Percentiles rank a stretch among this genome's conserved stretches.
These are phyloP conservation scores for Geotrypetes seraphini DNA, from an alignment of 2,797 vertebrate genomes.

Conservation along the genomic window DNA sequence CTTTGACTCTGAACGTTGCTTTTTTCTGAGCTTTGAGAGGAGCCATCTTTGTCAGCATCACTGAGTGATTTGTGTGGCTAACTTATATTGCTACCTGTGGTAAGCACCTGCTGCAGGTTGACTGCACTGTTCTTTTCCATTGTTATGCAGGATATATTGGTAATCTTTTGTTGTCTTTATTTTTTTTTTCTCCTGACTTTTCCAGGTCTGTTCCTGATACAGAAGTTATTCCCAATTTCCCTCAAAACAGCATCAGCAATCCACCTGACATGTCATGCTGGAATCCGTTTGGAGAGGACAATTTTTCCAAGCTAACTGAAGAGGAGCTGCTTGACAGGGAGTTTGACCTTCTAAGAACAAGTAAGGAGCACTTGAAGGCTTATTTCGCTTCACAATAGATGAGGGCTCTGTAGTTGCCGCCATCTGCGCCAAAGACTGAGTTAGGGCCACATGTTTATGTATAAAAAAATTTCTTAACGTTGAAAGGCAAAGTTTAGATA, in stretches of 20 bases:
- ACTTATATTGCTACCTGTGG: too few relatives aligned
- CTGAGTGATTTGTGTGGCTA: too few relatives aligned
- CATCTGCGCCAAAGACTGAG: slow-evolving; percentile 29
- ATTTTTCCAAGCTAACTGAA: slow-evolving; percentile 91
- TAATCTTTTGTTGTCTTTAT: neutral
- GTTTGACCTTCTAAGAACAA: slow-evolving; percentile 96
- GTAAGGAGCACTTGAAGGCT: slow-evolving; percentile 78
- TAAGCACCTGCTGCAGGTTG: too few relatives aligned
- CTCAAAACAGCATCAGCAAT: slow-evolving; percentile 63
- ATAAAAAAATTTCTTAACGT: slow-evolving; percentile 44
- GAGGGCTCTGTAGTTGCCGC: slow-evolving; percentile 27
- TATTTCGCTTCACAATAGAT: slow-evolving; percentile 64
- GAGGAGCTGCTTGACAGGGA: slow-evolving; percentile 94
- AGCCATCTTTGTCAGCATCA: too few relatives aligned
- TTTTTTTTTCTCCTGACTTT: neutral
- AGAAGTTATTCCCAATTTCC: slow-evolving; percentile 48
- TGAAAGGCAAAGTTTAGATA: slow-evolving; percentile 49
- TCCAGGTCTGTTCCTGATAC: slow-evolving; percentile 58
- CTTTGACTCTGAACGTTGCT: too few relatives aligned
- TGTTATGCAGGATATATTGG: too few relatives aligned
- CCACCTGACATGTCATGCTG: slow-evolving; percentile 94
- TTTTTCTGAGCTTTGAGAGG: too few relatives aligned
- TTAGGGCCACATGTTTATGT: slow-evolving; percentile 7
- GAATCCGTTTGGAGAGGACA: slow-evolving; percentile 97
- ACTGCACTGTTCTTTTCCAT: too few relatives aligned